Evolutionary conservation across 1,140 invertebrate genomes (phyloP).

Genomic region (Pseudomyrmex pallidus): DNA sequence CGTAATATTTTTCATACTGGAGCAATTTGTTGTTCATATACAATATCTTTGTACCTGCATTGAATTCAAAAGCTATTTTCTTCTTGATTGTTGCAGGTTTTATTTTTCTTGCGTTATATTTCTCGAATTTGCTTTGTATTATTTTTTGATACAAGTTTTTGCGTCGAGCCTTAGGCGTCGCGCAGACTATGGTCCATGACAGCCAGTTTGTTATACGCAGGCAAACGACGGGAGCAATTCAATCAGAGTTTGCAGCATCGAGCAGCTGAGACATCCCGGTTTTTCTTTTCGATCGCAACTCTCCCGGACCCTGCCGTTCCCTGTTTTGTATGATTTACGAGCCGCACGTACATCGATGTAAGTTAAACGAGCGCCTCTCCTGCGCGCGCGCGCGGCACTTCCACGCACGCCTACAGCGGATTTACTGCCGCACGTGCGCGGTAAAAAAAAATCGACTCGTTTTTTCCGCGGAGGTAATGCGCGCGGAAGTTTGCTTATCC

Average conservation of each 20-base stretch:
- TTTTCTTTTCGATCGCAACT: constrained; percentile 41
- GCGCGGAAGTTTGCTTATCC: constrained; percentile 24
- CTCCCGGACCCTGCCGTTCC: constrained; percentile 2
- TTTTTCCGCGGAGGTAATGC: not conserved
- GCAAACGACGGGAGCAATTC: constrained; percentile 80
- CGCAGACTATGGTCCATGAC: constrained; percentile 11
- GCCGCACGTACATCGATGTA: constrained; percentile 60
- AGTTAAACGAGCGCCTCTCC: constrained; percentile 63
- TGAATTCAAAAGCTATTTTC: too few relatives aligned
- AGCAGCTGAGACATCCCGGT: constrained; percentile 79
- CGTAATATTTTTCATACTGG: not conserved
- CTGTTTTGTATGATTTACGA: constrained; percentile 71
- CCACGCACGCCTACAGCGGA: constrained; percentile 17
- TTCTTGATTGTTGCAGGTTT: not conserved
- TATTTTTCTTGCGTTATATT: constrained; percentile 4
- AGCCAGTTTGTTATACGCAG: constrained; percentile 70
- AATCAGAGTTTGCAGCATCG: constrained; percentile 78
- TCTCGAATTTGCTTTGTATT: too few relatives aligned
- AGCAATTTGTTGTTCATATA: too few relatives aligned
- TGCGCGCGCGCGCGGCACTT: constrained; percentile 50
- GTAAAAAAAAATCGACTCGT: constrained; percentile 41
- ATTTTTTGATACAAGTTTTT: not conserved
- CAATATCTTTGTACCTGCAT: too few relatives aligned
- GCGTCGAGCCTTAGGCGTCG: not conserved
- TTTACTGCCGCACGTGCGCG: constrained; percentile 31